A percentile compares a stretch with the other conserved stretches of the same genome.
These are phyloP conservation scores for Steinernema hermaphroditum DNA, from an alignment of 2,888 invertebrate species.

Conservation along the genomic window DNA sequence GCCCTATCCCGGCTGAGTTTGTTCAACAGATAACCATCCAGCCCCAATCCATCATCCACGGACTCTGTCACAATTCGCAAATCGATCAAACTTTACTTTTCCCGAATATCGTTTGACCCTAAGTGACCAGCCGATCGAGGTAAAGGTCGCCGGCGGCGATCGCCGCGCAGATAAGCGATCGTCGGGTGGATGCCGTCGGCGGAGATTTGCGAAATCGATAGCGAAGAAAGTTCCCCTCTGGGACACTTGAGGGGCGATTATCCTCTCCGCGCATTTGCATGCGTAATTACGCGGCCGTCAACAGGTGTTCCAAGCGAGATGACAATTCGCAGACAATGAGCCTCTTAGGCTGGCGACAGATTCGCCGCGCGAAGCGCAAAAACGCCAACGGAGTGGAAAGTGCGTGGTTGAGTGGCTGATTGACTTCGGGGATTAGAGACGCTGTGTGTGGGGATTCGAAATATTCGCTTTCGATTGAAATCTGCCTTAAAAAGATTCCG, in stretches of 20 bases:
- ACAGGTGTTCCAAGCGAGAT: not conserved
- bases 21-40: no score
- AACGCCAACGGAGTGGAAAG: not conserved
- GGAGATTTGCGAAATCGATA: constrained; percentile 1
- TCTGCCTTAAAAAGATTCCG: no score
- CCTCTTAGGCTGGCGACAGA: constrained; percentile 20
- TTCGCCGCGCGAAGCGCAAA: not conserved
- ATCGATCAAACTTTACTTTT: no score
- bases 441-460: no score
- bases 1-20: no score
- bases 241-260: constrained; percentile 2
- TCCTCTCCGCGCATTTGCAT: constrained; percentile 7
- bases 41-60: no score
- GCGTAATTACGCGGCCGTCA: constrained; percentile 22
- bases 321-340: not conserved
- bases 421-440: no score
- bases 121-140: constrained; percentile 18
- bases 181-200: no score
- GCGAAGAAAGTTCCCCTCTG: not conserved
- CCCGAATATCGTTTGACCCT: not conserved
- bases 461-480: no score
- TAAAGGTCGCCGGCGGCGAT: constrained; percentile 13
- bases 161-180: constrained; percentile 2
- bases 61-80: no score
- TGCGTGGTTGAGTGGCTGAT: not conserved